Base-by-base conservation (phyloP, 2,797 vertebrate species). In the Erethizon dorsatum region DNA sequence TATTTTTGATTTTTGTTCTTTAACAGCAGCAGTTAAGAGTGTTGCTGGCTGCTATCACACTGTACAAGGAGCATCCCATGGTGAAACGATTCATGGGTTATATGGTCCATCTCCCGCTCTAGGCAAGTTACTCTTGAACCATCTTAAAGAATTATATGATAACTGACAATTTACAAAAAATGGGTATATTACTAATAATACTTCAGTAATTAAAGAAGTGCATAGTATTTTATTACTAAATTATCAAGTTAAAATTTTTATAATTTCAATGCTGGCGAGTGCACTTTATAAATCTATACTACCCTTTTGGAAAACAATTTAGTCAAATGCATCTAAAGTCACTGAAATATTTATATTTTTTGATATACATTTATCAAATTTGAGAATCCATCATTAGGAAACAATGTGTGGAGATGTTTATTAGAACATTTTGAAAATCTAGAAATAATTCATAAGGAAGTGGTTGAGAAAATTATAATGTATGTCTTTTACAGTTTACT, bases 1-100 rank as follows among this genome's bases (percentile, higher is more conserved):
- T 91, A 54, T 54, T 95, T 91, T 86, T 89, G 33, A 94, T 87
- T 96, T 96, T 95, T 96, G 83, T 90, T 92, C 95, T 95, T 95
- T 73, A 94, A 96, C 14, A 90, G 88, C 50, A 86, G 90, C 63
- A 86, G 75, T 67, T 91, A 79, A 73, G 84, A 96, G 93, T 94
- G 83, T 80, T 79, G 89, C 63, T 86, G 78, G 91, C 77, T 90
- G 41, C 59, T 67, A 52, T 2, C 54, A 84, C 18, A 83, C 78
- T 78, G 77, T n/a, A 28, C 67, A 93, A 79, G 0, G 1, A 91
- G 69, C 18, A 52, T 56, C 45, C n/a, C 52, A 37, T 31, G 22
- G 15, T 77, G 37, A 61, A 83, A 92, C 86, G 6, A 54, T 52
- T 65, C 52, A 37, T 37, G 65, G 61, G 61, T 78, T 86, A 80